phyloP scores from a whole-genome alignment of 2,797 vertebrate genomes.

The Myotis daubentonii region DNA sequence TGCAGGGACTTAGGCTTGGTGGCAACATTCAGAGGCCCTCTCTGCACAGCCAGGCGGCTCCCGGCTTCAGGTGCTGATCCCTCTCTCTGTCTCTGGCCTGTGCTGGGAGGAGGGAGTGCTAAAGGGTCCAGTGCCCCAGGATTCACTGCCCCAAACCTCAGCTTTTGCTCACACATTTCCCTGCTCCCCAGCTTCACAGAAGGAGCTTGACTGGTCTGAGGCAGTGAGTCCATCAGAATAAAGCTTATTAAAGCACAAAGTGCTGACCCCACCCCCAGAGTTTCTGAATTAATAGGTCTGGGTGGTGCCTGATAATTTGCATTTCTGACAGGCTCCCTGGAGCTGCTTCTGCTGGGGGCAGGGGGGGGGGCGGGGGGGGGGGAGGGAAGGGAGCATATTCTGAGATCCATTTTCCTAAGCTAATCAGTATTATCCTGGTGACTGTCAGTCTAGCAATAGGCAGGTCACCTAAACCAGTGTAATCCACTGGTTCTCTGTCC shows the following conservation, averaged over 20 bases:
- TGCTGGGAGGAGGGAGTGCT: background rate
- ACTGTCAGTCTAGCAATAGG: background rate
- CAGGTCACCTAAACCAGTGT: background rate
- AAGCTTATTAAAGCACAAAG: background rate
- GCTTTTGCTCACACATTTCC: background rate
- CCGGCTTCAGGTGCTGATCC: background rate
- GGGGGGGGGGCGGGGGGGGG: fast-evolving
- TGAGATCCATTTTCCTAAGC: background rate
- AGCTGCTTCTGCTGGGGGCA: background rate
- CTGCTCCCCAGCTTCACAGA: background rate
- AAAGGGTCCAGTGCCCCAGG: background rate
- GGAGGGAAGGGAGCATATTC: background rate
- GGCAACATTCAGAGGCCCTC: background rate
- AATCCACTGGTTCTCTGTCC: background rate
- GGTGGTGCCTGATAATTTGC: background rate
- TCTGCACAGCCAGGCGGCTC: background rate
- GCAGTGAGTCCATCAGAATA: background rate
- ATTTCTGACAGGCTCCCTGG: background rate
- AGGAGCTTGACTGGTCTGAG: background rate
- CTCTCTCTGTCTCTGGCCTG: background rate
- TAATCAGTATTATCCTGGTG: background rate
- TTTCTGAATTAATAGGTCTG: background rate
- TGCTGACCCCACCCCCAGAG: background rate
- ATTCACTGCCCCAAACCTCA: background rate
- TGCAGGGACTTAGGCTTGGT: background rate